phyloP scores from a whole-genome alignment of 2,113 vertebrate genomes.

The Vulpes vulpes region DNA sequence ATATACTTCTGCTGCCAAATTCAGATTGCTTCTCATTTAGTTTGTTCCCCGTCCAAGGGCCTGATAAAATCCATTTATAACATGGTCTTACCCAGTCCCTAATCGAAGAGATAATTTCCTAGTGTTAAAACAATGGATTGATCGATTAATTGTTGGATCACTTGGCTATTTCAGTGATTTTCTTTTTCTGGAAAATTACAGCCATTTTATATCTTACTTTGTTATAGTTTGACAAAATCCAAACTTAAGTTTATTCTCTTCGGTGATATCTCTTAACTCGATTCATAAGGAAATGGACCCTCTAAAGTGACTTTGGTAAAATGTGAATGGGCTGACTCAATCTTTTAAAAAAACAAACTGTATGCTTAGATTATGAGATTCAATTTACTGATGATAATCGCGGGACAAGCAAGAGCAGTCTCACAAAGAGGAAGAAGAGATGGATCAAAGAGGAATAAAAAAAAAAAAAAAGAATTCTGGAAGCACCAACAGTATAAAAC shows the following conservation, averaged over 20 bases:
- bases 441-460: background rate
- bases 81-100: background rate
- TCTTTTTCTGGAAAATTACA: conserved; percentile 31
- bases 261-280: background rate
- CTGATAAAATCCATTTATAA: conserved; percentile 37
- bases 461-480: background rate
- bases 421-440: background rate
- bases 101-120: conserved; percentile 30
- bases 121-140: background rate
- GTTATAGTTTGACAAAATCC: conserved; percentile 32
- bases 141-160: background rate
- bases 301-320: background rate
- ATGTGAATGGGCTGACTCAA: background rate
- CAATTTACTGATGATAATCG: background rate
- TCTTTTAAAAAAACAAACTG: background rate
- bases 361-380: conserved; percentile 21
- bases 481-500: background rate
- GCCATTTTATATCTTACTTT: conserved; percentile 50
- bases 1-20: conserved; percentile 36
- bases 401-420: background rate
- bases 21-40: conserved; percentile 44
- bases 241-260: conserved; percentile 43
- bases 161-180: background rate
- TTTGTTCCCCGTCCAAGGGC: conserved; percentile 25
- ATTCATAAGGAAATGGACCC: background rate